These are phyloP conservation scores for Oncorhynchus mykiss DNA, from an alignment of 2,113 vertebrate species.

Conservation along the genomic window DNA sequence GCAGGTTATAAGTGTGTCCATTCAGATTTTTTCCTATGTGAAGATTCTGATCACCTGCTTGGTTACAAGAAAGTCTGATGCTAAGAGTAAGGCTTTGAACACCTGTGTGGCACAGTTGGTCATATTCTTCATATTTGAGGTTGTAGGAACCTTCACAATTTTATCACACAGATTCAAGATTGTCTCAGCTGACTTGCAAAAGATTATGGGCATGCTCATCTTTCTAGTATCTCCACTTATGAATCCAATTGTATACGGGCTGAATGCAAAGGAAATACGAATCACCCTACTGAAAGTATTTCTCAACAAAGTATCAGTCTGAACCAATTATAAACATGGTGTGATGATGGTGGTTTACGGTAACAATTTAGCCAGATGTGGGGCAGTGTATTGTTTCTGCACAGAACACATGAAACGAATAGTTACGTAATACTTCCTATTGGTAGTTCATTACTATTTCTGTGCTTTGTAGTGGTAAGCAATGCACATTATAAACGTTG, in stretches of 20 bases:
- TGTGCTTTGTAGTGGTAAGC: too few species aligned
- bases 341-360: neutral
- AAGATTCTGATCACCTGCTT: constrained; percentile 69
- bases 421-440: too few species aligned
- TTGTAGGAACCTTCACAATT: constrained; percentile 66
- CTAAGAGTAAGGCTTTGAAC: constrained; percentile 67
- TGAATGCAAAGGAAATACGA: constrained; percentile 68
- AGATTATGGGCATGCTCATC: constrained; percentile 72
- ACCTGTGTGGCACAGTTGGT: constrained; percentile 67
- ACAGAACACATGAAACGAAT: too few species aligned
- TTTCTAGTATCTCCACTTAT: constrained; percentile 68
- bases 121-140: constrained; percentile 68
- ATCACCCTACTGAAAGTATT: constrained; percentile 49
- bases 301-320: constrained; percentile 27
- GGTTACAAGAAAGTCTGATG: constrained; percentile 44
- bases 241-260: constrained; percentile 73
- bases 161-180: constrained; percentile 69
- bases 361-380: too few species aligned
- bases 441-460: too few species aligned
- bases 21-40: constrained; percentile 67
- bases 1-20: constrained; percentile 59
- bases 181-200: constrained; percentile 62
- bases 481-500: too few species aligned
- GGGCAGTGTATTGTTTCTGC: too few species aligned
- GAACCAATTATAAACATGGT: constrained; percentile 12